These are phyloP conservation scores for Hyperoplus immaculatus DNA, from an alignment of 2,797 vertebrate genomes.

Conservation along the genomic window DNA sequence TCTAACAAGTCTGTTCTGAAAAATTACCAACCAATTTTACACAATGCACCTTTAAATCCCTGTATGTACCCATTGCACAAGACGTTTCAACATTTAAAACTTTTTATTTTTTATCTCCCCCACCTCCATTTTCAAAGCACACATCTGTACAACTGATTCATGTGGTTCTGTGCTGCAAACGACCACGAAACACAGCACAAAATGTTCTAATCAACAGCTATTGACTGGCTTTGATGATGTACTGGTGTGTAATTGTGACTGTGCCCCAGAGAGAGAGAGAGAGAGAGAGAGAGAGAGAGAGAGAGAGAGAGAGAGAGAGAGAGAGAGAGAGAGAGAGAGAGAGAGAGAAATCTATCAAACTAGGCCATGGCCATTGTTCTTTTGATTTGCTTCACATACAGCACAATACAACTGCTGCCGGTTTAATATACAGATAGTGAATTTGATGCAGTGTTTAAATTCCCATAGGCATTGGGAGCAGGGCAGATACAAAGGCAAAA, in stretches of 20 bases:
- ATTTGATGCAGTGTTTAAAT: slow-evolving; percentile 46
- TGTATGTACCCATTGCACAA: slow-evolving; percentile 43
- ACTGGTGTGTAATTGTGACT: not conserved
- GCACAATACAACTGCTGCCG: slow-evolving; percentile 7
- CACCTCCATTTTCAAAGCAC: not conserved
- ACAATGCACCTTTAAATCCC: slow-evolving; percentile 28
- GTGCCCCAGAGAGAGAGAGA: slow-evolving; percentile 15
- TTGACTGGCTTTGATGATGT: slow-evolving; percentile 47
- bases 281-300: slow-evolving; percentile 16
- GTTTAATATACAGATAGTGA: slow-evolving; percentile 1
- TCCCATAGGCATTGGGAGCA: slow-evolving; percentile 10
- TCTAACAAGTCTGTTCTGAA: too few species aligned
- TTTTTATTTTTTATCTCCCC: slow-evolving; percentile 30
- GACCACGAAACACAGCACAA: slow-evolving; percentile 24
- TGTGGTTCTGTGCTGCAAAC: slow-evolving; percentile 15
- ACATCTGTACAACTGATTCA: slow-evolving; percentile 27
- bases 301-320: slow-evolving; percentile 16
- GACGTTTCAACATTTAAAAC: slow-evolving; percentile 50
- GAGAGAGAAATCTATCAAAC: slow-evolving; percentile 11
- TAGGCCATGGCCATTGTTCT: slow-evolving; percentile 22
- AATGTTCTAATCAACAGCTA: slow-evolving; percentile 54
- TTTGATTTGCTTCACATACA: slow-evolving; percentile 39
- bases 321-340: slow-evolving; percentile 16
- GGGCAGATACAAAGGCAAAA: slow-evolving; percentile 59
- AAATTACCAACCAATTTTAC: too few species aligned